Percentiles rank a stretch among this genome's conserved stretches.
phyloP scores from a whole-genome alignment of 2,888 invertebrate genomes.

The Artemia sinica region DNA sequence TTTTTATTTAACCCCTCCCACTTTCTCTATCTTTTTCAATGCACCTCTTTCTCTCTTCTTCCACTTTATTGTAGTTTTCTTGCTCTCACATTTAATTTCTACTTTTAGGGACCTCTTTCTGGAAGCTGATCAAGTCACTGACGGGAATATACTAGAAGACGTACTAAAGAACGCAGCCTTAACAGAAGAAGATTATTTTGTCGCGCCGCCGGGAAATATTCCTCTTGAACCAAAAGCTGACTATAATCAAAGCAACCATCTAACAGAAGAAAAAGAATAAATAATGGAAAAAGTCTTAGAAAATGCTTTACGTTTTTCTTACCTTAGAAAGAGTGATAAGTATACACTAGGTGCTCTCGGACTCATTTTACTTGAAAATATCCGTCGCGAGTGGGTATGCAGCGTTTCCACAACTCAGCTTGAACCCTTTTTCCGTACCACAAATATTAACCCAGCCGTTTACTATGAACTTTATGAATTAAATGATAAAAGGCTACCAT shows the following conservation, averaged over 20 bases:
- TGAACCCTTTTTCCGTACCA: not conserved
- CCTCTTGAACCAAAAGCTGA: slow-evolving; percentile 37
- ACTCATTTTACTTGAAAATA: slow-evolving; percentile 1
- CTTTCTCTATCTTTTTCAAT: too few relatives aligned
- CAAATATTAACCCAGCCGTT: not conserved
- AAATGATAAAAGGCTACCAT: not conserved
- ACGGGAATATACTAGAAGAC: slow-evolving; percentile 47
- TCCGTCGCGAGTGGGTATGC: not conserved
- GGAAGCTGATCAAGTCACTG: slow-evolving; percentile 48
- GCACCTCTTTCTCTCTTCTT: too few relatives aligned
- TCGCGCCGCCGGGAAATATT: slow-evolving; percentile 72
- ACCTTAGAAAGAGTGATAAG: not conserved
- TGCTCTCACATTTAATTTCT: slow-evolving; percentile 15
- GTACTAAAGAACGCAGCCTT: slow-evolving; percentile 54
- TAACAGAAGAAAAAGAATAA: not conserved
- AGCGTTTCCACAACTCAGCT: not conserved
- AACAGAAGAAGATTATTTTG: slow-evolving; percentile 74
- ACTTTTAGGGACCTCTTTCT: slow-evolving; percentile 44
- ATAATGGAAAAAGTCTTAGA: not conserved
- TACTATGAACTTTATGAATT: not conserved
- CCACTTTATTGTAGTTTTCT: too few relatives aligned
- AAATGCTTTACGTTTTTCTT: not conserved
- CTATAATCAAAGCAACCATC: not conserved
- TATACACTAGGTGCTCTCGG: not conserved
- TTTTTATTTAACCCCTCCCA: too few relatives aligned